A percentile compares a stretch with the other conserved stretches of the same genome.
phyloP scores from a whole-genome alignment of 2,888 invertebrate genomes.

The Philaethria dido region DNA sequence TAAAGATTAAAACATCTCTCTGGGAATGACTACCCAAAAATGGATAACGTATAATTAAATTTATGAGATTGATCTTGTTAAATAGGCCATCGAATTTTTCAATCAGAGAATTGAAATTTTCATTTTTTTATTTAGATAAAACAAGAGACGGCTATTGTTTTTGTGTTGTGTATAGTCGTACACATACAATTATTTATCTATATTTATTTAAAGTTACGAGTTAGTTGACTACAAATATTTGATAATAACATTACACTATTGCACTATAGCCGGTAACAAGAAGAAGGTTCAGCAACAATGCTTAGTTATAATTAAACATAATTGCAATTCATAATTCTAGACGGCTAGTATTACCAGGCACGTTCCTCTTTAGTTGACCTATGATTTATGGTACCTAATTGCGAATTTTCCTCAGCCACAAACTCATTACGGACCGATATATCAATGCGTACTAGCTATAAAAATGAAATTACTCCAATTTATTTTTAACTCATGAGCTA shows the following conservation, averaged over 20 bases:
- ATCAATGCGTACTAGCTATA: conserved; percentile 29
- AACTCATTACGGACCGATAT: conserved; percentile 37
- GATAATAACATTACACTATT: background rate
- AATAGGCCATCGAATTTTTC: conserved; percentile 7
- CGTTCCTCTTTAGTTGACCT: background rate
- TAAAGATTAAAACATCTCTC: background rate
- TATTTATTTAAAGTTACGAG: too few relatives aligned
- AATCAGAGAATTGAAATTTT: background rate
- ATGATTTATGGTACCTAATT: conserved; percentile 19
- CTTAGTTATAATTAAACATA: background rate
- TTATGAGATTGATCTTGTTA: conserved; percentile 15
- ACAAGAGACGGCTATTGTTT: background rate
- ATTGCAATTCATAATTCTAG: conserved; percentile 8
- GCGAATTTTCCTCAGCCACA: conserved; percentile 26
- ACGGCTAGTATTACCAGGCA: conserved; percentile 6
- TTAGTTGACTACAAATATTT: too few relatives aligned
- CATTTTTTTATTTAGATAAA: background rate
- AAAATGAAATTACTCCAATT: conserved; percentile 43
- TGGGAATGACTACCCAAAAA: background rate
- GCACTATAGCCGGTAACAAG: too few relatives aligned
- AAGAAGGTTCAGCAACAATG: background rate
- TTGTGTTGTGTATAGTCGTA: background rate
- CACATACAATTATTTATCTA: background rate
- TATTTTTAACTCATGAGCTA: conserved; percentile 44
- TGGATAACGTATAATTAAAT: background rate